Evolutionary conservation across 2,797 vertebrate species (phyloP), one percentile per base, ranked within the genome.

Genomic region (Gastrophryne carolinensis): DNA sequence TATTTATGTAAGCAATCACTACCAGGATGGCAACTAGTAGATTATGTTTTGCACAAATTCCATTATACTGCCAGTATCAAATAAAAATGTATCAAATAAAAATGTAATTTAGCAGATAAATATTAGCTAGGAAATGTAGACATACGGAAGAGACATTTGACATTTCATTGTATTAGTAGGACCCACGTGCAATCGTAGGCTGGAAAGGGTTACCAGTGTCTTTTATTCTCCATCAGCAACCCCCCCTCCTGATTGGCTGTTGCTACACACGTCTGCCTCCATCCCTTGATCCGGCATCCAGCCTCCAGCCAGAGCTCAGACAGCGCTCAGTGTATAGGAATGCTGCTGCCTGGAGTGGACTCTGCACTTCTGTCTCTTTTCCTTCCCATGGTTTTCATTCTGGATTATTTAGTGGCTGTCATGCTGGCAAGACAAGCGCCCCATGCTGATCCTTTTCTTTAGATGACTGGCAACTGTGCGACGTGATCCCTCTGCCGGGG

Each of bases 321-420:
- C 62, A 56, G 24, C 63, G 39, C 39, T 63, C 70, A 57, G 54
- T 75, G 64, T 75, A 50, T 60, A 60, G 73, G 73, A 75, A 75
- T 75, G 54, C 44, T 15, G 44, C 63, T 29, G 63, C 26, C 39
- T 26, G 23, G 30, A 29, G 53, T 60, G 64, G 39, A 66, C 39
- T 52, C 9, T 41, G 32, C 69, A 62, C 44, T 52, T 61, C 27
- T 60, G n/a, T 3, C 30, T 62, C 57, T 52, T 21, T 39, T 27
- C 17, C 37, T 27, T 15, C 19, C 30, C 17, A 21, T 15, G 19
- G 17, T 44, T 10, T 2, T 30, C 24, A 19, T 26, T 39, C 11
- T 34, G 52, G 53, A 57, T 58, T 12, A 15, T 13, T 13, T 9
- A 37, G 30, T 34, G 24, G 5, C 10, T 11, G 24, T 53, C 30